phyloP scores from a whole-genome alignment of 2,797 vertebrate species.

The Tinamus major region DNA sequence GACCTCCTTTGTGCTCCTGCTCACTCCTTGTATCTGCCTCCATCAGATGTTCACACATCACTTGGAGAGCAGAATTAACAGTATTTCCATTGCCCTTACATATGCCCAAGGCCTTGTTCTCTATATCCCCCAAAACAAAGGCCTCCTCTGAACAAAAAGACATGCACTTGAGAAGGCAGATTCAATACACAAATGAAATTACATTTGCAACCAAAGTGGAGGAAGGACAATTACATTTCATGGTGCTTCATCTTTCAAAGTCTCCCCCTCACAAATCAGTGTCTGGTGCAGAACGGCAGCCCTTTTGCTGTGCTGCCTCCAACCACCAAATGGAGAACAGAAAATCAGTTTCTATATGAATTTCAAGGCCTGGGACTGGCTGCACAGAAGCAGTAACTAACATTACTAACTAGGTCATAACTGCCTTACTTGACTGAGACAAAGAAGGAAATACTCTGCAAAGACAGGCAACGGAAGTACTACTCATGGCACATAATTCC shows the following conservation, averaged over 20 bases:
- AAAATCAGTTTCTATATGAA: not conserved
- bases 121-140: not conserved
- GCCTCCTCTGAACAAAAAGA: constrained; percentile 2
- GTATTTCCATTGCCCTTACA: constrained; percentile 8
- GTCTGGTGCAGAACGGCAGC: constrained; percentile 16
- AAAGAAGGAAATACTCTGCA: not conserved
- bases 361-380: not conserved
- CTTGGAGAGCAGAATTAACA: constrained; percentile 46
- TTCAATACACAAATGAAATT: constrained; percentile 62
- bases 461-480: not conserved
- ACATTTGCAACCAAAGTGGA: constrained; percentile 53
- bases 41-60: not conserved
- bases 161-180: constrained; percentile 4
- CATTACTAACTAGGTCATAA: not conserved
- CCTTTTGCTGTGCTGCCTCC: not conserved
- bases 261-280: constrained; percentile 5
- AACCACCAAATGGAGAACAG: not conserved
- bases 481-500: not conserved
- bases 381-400: not conserved
- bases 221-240: constrained; percentile 48
- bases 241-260: constrained; percentile 17
- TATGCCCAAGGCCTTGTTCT: constrained; percentile 28
- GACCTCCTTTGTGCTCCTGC: not conserved
- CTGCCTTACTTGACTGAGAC: not conserved
- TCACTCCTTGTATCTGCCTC: constrained; percentile 27